A percentile compares a stretch with the other conserved stretches of the same genome.
Evolutionary conservation across 2,888 invertebrate species (phyloP).

Genomic region (Mythimna loreyi): DNA sequence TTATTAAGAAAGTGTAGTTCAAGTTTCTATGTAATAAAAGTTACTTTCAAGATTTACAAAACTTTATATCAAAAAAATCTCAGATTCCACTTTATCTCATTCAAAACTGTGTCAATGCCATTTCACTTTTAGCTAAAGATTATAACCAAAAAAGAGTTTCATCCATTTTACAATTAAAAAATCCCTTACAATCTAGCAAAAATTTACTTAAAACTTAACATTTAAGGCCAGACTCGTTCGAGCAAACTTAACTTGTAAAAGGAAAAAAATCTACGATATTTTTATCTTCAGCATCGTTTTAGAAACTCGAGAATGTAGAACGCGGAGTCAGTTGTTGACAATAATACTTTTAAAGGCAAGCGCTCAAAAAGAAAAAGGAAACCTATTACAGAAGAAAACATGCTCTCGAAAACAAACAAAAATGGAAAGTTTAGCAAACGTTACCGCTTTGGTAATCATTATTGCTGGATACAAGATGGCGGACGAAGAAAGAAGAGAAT

Average conservation of each 20-base stretch:
- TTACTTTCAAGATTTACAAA: no score
- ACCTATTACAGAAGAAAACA: slow-evolving; percentile 52
- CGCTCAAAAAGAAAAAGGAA: slow-evolving; percentile 41
- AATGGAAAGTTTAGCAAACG: slow-evolving; percentile 64
- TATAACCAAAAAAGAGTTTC: background rate
- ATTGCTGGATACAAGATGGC: slow-evolving; percentile 60
- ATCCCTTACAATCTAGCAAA: slow-evolving; percentile 3
- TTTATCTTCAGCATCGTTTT: slow-evolving; percentile 44
- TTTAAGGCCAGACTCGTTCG: slow-evolving; percentile 10
- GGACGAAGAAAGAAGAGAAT: slow-evolving; percentile 59
- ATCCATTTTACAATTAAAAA: slow-evolving; percentile 16
- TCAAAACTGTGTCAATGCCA: no score
- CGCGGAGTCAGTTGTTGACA: slow-evolving; percentile 50
- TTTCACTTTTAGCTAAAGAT: background rate
- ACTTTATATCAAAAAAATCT: background rate
- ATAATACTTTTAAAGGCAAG: slow-evolving; percentile 52
- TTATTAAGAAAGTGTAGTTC: no score
- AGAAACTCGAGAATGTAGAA: slow-evolving; percentile 50
- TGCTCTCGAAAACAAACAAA: slow-evolving; percentile 53
- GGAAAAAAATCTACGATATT: slow-evolving; percentile 23
- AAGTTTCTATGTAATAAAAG: no score
- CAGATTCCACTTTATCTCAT: background rate
- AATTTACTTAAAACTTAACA: slow-evolving; percentile 24
- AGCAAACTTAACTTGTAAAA: slow-evolving; percentile 45
- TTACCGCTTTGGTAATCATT: slow-evolving; percentile 63